Conservation (phyloP, 2,797 vertebrate genomes). For the Apogon talboti region DNA sequence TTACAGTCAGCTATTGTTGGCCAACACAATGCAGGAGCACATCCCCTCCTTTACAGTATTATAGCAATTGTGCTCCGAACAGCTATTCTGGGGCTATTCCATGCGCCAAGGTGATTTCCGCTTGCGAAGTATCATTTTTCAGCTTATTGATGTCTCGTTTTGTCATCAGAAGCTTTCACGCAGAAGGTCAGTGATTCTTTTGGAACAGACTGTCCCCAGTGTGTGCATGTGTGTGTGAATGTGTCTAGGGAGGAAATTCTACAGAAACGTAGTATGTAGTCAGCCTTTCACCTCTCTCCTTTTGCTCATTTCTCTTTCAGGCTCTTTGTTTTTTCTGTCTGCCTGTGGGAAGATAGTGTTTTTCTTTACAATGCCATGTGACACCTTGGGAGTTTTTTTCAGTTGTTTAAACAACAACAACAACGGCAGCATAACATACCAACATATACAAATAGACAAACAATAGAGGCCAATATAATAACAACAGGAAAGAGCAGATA, state of each 20-base stretch:
- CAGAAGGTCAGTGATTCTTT: slow-evolving; percentile 73
- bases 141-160: slow-evolving; percentile 81
- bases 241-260: slow-evolving; percentile 58
- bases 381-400: slow-evolving; percentile 36
- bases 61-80: slow-evolving; percentile 66
- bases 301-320: slow-evolving; percentile 54
- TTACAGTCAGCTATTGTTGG: slow-evolving; percentile 78
- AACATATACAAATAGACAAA: background rate
- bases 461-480: background rate
- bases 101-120: slow-evolving; percentile 77
- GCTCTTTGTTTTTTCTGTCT: slow-evolving; percentile 53
- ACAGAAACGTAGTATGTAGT: slow-evolving; percentile 61
- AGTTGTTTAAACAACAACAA: background rate
- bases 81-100: slow-evolving; percentile 68
- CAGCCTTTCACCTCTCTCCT: slow-evolving; percentile 62
- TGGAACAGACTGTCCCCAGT: slow-evolving; percentile 68
- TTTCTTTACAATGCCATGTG: slow-evolving; percentile 41
- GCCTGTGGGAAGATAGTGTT: slow-evolving; percentile 51
- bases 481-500: background rate
- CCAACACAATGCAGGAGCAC: slow-evolving; percentile 74
- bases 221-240: slow-evolving; percentile 37
- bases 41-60: slow-evolving; percentile 69
- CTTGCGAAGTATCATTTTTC: slow-evolving; percentile 75
- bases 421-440: background rate
- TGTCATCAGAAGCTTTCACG: slow-evolving; percentile 75